Conservation (phyloP, 2,888 invertebrate genomes). For the Ennomos quercinarius region DNA sequence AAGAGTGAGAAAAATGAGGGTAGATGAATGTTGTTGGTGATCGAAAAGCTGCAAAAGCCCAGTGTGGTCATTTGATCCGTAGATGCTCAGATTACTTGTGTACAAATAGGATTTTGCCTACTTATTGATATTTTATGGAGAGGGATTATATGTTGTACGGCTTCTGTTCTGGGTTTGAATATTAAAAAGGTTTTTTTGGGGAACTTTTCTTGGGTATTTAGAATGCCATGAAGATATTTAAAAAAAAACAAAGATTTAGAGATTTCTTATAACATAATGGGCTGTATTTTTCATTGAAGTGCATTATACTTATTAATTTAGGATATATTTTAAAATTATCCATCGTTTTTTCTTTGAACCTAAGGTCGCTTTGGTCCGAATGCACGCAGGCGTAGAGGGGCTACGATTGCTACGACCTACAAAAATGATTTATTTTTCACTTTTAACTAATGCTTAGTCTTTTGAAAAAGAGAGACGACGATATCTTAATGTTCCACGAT, state of each 20-base stretch:
- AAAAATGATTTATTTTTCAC: too few species aligned
- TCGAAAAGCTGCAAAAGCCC: conserved; percentile 36
- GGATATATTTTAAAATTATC: too few species aligned
- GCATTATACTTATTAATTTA: neutral
- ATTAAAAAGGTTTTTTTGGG: conserved; percentile 2
- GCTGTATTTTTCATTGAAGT: too few species aligned
- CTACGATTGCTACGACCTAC: too few species aligned
- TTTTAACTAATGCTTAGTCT: too few species aligned
- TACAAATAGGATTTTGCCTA: conserved; percentile 60
- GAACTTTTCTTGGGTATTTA: conserved; percentile 2
- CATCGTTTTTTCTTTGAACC: too few species aligned
- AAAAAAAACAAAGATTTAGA: neutral
- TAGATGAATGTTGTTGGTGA: conserved; percentile 12
- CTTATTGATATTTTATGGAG: conserved; percentile 40
- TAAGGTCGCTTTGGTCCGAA: too few species aligned
- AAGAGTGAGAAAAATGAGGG: conserved; percentile 3
- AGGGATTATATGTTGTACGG: conserved; percentile 24
- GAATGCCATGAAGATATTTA: conserved; percentile 1
- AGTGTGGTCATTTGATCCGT: conserved; percentile 62
- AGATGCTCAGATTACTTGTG: conserved; percentile 56
- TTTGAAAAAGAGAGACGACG: too few species aligned
- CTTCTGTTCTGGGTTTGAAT: conserved; percentile 18
- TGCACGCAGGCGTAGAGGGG: too few species aligned
- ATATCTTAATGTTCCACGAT: too few species aligned
- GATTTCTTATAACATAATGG: too few species aligned